These are phyloP conservation scores for Nephrotoma guestfalica DNA, from an alignment of 2,888 invertebrate genomes.

Conservation along the genomic window DNA sequence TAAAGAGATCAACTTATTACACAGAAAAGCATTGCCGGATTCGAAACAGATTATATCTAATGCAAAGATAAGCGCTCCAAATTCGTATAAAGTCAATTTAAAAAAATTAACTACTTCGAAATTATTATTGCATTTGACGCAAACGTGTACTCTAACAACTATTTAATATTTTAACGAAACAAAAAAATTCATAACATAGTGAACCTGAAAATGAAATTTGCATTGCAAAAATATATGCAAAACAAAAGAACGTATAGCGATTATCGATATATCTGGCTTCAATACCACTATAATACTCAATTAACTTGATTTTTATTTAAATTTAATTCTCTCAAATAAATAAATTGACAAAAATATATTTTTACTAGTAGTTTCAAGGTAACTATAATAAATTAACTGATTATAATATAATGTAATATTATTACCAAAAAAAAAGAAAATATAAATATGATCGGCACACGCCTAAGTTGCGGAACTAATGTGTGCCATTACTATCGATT, in stretches of 20 bases:
- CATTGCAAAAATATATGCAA: not conserved
- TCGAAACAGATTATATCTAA: not conserved
- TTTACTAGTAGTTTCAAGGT: not conserved
- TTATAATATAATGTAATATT: not conserved
- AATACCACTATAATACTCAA: not conserved
- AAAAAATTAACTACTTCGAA: not conserved
- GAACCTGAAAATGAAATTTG: not conserved
- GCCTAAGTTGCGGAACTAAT: not conserved
- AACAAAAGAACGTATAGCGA: not conserved
- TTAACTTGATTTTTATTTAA: not conserved
- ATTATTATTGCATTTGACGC: not conserved
- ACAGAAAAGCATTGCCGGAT: not conserved
- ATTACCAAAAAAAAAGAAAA: not conserved
- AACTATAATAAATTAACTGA: not conserved
- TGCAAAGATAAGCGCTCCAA: not conserved
- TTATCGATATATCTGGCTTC: not conserved
- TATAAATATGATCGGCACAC: not conserved
- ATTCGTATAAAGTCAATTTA: not conserved
- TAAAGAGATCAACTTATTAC: not conserved
- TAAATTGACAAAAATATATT: not conserved
- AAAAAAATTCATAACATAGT: not conserved
- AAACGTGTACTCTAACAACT: not conserved
- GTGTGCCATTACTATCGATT: not conserved
- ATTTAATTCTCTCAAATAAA: not conserved
- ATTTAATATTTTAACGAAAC: not conserved